phyloP scores from a whole-genome alignment of 53 echinoderm and acorn worm genomes.

The Stichopus horrens region DNA sequence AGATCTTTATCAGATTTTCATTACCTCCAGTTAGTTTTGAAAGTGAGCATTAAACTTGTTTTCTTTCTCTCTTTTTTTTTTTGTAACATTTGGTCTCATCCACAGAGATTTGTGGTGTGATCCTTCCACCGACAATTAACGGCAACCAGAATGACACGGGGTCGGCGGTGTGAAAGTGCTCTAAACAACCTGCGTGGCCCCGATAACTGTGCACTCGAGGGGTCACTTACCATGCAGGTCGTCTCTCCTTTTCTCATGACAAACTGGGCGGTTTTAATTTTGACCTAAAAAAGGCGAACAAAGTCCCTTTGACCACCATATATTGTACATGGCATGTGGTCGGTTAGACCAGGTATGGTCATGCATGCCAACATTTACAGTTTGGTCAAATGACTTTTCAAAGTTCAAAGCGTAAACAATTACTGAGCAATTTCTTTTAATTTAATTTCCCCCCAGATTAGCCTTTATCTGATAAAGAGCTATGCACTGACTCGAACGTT shows the following conservation, averaged over 20 bases:
- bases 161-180: neutral
- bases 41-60: slow-evolving; percentile 8
- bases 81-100: slow-evolving; percentile 8
- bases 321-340: too few species aligned
- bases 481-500: too few species aligned
- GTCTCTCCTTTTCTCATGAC: neutral
- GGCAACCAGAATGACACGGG: neutral
- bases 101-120: neutral
- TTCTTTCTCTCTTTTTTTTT: too few species aligned
- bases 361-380: too few species aligned
- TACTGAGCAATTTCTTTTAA: too few species aligned
- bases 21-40: slow-evolving; percentile 17
- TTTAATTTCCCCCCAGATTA: too few species aligned
- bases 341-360: too few species aligned
- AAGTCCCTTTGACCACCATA: too few species aligned
- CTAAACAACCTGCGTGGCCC: neutral
- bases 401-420: too few species aligned
- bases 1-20: slow-evolving; percentile 30
- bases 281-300: neutral
- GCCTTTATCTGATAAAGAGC: too few species aligned
- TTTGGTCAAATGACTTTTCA: too few species aligned
- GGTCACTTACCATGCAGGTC: neutral
- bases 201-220: neutral
- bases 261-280: neutral
- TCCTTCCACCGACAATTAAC: neutral